phyloP scores from a whole-genome alignment of 2,113 vertebrate genomes.

The Reinhardtius hippoglossoides region DNA sequence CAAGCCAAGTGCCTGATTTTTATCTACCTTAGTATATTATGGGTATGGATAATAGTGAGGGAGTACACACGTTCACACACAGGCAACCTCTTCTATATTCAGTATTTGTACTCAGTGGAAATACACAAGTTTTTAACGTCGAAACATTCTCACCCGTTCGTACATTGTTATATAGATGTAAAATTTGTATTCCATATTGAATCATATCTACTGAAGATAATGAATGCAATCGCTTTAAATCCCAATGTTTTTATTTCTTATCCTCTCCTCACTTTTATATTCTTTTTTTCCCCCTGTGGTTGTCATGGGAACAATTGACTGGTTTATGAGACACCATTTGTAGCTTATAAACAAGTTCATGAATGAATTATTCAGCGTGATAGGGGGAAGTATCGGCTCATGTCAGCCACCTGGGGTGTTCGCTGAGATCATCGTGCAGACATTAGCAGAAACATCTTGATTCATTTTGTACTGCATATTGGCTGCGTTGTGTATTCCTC shows the following conservation, averaged over 20 bases:
- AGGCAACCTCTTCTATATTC: neutral
- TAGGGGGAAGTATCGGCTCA: constrained; percentile 10
- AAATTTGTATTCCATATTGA: constrained; percentile 41
- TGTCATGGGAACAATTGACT: constrained; percentile 55
- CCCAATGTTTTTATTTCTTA: neutral
- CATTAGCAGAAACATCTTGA: constrained; percentile 19
- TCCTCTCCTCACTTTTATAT: constrained; percentile 12
- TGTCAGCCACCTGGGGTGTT: constrained; percentile 38
- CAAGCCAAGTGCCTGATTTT: constrained; percentile 14
- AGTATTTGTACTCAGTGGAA: constrained; percentile 27
- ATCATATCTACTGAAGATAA: constrained; percentile 26
- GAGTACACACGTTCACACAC: constrained; percentile 18
- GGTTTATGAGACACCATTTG: constrained; percentile 15
- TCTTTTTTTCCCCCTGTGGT: constrained; percentile 23
- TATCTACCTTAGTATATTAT: constrained; percentile 22
- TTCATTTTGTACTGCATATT: constrained; percentile 25
- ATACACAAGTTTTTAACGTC: constrained; percentile 32
- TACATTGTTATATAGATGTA: constrained; percentile 29
- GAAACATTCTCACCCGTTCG: neutral
- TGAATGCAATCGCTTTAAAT: constrained; percentile 32
- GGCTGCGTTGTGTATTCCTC: constrained; percentile 6
- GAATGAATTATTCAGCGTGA: constrained; percentile 38
- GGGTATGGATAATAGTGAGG: constrained; percentile 2
- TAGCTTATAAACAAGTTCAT: constrained; percentile 38
- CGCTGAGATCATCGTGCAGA: constrained; percentile 16